These are phyloP conservation scores for Platycercus adscitus DNA, from an alignment of 2,113 vertebrate species.

Conservation along the genomic window DNA sequence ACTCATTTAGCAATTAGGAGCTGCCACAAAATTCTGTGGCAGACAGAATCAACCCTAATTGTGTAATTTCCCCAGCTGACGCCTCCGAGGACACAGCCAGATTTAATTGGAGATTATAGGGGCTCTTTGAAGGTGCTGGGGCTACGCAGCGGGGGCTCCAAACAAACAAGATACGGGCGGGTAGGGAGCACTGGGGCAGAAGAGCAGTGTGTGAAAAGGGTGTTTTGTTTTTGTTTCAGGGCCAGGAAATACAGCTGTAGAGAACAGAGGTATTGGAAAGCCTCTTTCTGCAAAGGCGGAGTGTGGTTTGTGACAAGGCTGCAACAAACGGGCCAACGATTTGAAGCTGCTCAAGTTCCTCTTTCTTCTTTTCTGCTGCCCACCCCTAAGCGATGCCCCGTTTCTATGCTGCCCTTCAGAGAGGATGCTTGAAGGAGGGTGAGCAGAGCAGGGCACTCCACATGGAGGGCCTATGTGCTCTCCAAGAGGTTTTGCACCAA, in stretches of 20 bases:
- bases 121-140: slow-evolving; percentile 66
- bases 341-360: background rate
- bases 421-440: background rate
- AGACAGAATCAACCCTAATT: slow-evolving; percentile 66
- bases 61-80: slow-evolving; percentile 70
- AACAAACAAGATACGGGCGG: slow-evolving; percentile 64
- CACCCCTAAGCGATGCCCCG: background rate
- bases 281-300: background rate
- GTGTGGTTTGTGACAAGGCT: background rate
- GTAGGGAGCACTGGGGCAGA: slow-evolving; percentile 52
- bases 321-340: fast-evolving
- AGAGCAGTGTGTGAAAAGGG: slow-evolving; percentile 43
- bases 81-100: slow-evolving; percentile 57
- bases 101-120: slow-evolving; percentile 73
- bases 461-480: fast-evolving
- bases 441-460: background rate
- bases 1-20: slow-evolving; percentile 65
- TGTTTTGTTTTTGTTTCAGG: slow-evolving; percentile 55
- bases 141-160: slow-evolving; percentile 23
- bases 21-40: slow-evolving; percentile 61
- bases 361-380: background rate
- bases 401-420: background rate
- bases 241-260: slow-evolving; percentile 67
- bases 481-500: background rate
- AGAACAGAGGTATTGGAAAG: slow-evolving; percentile 40